A percentile compares a stretch with the other conserved stretches of the same genome.
Conservation (phyloP, 2,888 invertebrate species). For the Marasmarcha lunaedactyla region DNA sequence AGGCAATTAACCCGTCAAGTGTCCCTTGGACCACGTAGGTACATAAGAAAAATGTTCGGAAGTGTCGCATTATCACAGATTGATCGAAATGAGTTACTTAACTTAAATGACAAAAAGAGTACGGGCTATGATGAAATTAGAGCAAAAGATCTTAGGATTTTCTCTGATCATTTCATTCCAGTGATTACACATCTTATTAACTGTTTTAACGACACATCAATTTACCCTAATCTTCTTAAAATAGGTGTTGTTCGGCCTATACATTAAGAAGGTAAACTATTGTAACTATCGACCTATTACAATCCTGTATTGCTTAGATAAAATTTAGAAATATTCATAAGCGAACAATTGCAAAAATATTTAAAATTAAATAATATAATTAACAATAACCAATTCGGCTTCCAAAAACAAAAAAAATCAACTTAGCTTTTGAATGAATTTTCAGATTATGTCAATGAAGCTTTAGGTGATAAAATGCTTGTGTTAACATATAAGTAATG, state of each 20-base stretch:
- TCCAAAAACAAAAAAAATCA: conserved; percentile 8
- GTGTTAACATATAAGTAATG: conserved; percentile 7
- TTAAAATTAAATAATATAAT: conserved; percentile 4
- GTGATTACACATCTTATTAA: conserved; percentile 10
- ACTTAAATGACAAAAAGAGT: conserved; percentile 7
- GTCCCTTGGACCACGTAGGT: too few species aligned
- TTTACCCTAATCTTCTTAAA: conserved; percentile 7
- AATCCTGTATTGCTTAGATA: conserved; percentile 8
- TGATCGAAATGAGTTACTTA: too few species aligned
- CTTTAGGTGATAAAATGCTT: conserved; percentile 2
- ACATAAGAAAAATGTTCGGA: too few species aligned
- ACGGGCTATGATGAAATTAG: conserved; percentile 10
- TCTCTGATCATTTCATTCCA: conserved; percentile 5
- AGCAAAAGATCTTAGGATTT: conserved; percentile 6
- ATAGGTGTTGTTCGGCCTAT: conserved; percentile 11
- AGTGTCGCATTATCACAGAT: too few species aligned
- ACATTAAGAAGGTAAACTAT: conserved; percentile 8
- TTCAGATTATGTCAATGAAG: conserved; percentile 6
- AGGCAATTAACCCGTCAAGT: too few species aligned
- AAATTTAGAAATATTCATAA: conserved; percentile 8
- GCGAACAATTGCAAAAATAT: conserved; percentile 7
- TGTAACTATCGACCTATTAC: conserved; percentile 14
- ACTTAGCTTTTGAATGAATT: conserved; percentile 7
- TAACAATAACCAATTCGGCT: too few species aligned
- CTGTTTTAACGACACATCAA: conserved; percentile 1